These are phyloP conservation scores for Leptopilina clavipes DNA, from an alignment of 1,140 invertebrate species.

Conservation along the genomic window DNA sequence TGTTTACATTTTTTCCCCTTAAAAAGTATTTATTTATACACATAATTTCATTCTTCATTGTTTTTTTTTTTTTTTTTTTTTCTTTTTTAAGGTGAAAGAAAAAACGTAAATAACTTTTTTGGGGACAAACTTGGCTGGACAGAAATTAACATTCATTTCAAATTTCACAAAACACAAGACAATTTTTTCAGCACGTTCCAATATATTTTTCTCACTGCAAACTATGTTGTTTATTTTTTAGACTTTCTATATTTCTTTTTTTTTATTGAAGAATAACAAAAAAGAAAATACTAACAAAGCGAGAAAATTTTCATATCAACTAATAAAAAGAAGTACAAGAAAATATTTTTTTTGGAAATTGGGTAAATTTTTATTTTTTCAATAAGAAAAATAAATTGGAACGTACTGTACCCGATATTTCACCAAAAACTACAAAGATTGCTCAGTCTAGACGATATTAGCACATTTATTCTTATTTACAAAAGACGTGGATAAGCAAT, in stretches of 20 bases:
- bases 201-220: constrained; percentile 15
- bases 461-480: constrained; percentile 47
- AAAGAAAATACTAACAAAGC: too few relatives aligned
- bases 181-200: constrained; percentile 17
- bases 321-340: neutral
- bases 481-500: constrained; percentile 39
- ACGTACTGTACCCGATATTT: constrained; percentile 42
- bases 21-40: too few relatives aligned
- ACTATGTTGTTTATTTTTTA: constrained; percentile 16
- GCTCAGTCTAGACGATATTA: constrained; percentile 48
- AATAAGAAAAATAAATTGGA: constrained; percentile 17
- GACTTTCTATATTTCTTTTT: neutral
- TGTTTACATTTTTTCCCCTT: neutral
- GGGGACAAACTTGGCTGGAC: neutral
- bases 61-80: neutral
- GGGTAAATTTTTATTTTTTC: neutral
- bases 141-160: neutral
- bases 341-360: too few relatives aligned
- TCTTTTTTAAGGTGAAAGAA: neutral
- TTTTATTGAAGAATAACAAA: constrained; percentile 16
- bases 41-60: constrained; percentile 4
- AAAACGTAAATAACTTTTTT: neutral
- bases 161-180: constrained; percentile 29
- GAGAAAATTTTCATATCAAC: neutral
- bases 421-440: constrained; percentile 41